Conservation (phyloP, 2,797 vertebrate genomes). For the Myripristis jacobus region DNA sequence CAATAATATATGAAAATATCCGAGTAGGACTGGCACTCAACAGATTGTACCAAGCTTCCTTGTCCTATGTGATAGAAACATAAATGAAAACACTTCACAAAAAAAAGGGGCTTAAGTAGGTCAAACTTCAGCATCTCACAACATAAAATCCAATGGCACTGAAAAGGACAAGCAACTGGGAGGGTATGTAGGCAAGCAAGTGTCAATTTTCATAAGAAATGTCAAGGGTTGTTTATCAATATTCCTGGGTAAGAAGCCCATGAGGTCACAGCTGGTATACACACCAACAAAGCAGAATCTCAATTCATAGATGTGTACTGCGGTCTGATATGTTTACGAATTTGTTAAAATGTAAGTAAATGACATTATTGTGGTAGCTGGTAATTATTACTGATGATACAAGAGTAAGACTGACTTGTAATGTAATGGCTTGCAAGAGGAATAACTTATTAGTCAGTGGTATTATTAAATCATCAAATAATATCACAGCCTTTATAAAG, state of each 20-base stretch:
- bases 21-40: neutral
- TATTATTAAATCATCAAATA: neutral
- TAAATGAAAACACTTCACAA: slow-evolving; percentile 32
- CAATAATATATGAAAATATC: neutral
- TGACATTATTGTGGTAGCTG: no score
- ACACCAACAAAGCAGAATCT: no score
- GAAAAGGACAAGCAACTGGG: slow-evolving; percentile 26
- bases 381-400: no score
- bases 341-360: no score
- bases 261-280: neutral
- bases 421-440: neutral
- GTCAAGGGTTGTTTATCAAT: slow-evolving; percentile 10
- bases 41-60: neutral
- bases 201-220: slow-evolving; percentile 6
- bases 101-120: slow-evolving; percentile 21
- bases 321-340: no score
- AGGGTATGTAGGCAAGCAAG: slow-evolving; percentile 23
- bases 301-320: no score
- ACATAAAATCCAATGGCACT: slow-evolving; percentile 4
- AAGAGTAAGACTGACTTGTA: neutral
- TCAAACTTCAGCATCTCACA: slow-evolving; percentile 10
- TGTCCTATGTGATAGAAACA: slow-evolving; percentile 13
- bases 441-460: neutral
- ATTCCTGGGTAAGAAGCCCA: neutral
- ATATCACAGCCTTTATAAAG: no score